phyloP scores from a whole-genome alignment of 2,888 invertebrate genomes.

The Buathra laborator region DNA sequence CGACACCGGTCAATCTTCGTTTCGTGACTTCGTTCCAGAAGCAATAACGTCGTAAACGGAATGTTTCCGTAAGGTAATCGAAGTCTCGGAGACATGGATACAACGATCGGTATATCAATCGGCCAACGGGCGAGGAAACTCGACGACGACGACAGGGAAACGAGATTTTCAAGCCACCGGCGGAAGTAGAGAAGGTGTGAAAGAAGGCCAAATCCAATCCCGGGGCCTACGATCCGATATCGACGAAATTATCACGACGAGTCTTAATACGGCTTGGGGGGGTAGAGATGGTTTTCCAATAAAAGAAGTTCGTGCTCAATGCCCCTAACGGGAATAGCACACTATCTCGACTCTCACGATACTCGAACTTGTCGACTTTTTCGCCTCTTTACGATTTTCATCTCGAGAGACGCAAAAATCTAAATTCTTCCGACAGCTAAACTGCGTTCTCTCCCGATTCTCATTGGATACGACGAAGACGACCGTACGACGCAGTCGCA shows the following conservation, averaged over 20 bases:
- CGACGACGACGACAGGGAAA: slow-evolving; percentile 6
- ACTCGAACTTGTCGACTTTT: not conserved
- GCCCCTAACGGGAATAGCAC: slow-evolving; percentile 3
- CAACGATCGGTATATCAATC: not conserved
- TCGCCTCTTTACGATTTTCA: not conserved
- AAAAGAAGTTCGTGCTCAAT: slow-evolving; percentile 44
- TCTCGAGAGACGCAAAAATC: not conserved
- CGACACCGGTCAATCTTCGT: not conserved
- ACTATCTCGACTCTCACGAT: not conserved
- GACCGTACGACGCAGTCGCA: slow-evolving; percentile 27
- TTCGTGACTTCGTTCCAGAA: not conserved
- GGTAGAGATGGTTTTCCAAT: slow-evolving; percentile 63
- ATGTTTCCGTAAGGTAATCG: not conserved
- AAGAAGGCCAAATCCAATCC: slow-evolving; percentile 45
- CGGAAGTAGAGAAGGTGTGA: slow-evolving; percentile 1
- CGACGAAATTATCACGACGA: slow-evolving; percentile 57
- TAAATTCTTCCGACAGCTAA: not conserved
- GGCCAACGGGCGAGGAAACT: not conserved
- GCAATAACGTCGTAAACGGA: not conserved
- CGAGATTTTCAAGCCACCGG: slow-evolving; percentile 28
- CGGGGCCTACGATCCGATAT: slow-evolving; percentile 43
- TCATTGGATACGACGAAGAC: not conserved
- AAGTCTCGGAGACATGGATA: not conserved
- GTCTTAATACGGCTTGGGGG: slow-evolving; percentile 55
- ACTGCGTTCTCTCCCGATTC: not conserved